phyloP scores from a whole-genome alignment of 2,113 vertebrate species.

The Oryzias celebensis region DNA sequence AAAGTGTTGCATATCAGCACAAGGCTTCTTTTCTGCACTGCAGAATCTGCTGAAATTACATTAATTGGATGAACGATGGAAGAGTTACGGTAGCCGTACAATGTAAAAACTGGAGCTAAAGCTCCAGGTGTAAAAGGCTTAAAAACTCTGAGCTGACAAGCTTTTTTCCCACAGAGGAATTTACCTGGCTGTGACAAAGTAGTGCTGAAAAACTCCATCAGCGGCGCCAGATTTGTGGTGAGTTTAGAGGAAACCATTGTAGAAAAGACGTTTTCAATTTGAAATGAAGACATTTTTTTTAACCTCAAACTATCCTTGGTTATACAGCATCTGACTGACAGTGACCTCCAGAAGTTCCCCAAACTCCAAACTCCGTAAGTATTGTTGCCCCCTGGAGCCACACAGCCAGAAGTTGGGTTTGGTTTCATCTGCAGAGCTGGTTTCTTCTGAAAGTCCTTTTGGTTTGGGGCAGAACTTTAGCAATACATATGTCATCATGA shows the following conservation, averaged over 20 bases:
- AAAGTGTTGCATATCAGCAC: too few relatives aligned
- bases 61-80: too few relatives aligned
- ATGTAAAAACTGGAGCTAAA: too few relatives aligned
- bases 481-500: too few relatives aligned
- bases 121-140: background rate
- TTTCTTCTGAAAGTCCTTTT: too few relatives aligned
- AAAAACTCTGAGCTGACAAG: background rate
- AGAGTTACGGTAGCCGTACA: too few relatives aligned
- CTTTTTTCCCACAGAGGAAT: conserved; percentile 73
- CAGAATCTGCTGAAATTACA: too few relatives aligned
- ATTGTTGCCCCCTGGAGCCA: background rate
- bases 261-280: background rate
- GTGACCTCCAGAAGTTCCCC: conserved; percentile 93
- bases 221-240: conserved; percentile 89
- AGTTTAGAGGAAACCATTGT: conserved; percentile 54
- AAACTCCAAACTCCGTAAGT: conserved; percentile 93
- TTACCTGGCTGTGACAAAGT: conserved; percentile 89
- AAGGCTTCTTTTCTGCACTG: too few relatives aligned
- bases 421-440: too few relatives aligned
- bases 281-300: background rate
- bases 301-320: background rate
- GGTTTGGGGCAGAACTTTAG: too few relatives aligned
- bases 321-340: conserved; percentile 88
- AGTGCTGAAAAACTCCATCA: conserved; percentile 82
- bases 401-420: background rate